Evolutionary conservation across 2,113 vertebrate species (phyloP).

Genomic region (Brachypodius melanocephalos): DNA sequence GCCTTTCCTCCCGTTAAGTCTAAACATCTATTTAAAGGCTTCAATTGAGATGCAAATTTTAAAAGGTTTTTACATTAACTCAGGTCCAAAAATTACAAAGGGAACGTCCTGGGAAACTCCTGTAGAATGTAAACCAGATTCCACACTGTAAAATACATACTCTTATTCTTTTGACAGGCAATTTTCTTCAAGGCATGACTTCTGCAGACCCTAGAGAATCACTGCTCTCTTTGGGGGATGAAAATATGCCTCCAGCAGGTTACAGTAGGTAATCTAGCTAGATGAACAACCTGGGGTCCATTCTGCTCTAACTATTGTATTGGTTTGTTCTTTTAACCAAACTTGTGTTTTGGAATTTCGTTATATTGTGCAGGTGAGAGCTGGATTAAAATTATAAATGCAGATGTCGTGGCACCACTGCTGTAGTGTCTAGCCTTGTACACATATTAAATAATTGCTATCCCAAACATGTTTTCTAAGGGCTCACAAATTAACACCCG

Average conservation of each 20-base stretch:
- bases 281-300: background rate
- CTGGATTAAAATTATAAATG: background rate
- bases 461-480: background rate
- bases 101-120: background rate
- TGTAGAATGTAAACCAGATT: background rate
- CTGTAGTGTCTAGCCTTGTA: background rate
- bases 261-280: background rate
- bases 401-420: background rate
- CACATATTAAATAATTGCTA: background rate
- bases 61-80: background rate
- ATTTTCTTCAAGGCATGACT: background rate
- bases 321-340: background rate
- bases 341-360: background rate
- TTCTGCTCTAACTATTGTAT: background rate
- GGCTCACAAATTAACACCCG: background rate
- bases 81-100: background rate
- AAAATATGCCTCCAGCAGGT: background rate
- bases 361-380: background rate
- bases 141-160: background rate
- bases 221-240: background rate
- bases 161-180: background rate
- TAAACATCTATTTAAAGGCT: background rate
- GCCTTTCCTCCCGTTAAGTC: background rate
- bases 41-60: background rate
- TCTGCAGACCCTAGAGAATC: background rate